Evolutionary conservation across 2,113 vertebrate species (phyloP).

Genomic region (Podocnemis expansa): DNA sequence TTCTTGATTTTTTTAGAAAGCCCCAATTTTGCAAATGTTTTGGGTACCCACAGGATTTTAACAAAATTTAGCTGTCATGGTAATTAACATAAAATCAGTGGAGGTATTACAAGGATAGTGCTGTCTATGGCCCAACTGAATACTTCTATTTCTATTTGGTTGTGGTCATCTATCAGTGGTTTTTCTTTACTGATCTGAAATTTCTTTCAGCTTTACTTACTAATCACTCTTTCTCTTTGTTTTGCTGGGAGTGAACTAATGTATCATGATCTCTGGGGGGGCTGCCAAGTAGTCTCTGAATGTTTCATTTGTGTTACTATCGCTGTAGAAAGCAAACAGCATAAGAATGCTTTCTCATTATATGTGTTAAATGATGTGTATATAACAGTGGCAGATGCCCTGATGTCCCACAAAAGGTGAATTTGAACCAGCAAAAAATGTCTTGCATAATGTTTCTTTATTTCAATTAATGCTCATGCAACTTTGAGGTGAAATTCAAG

Average conservation of each 20-base stretch:
- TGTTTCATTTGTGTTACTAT: background rate
- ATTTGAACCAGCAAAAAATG: background rate
- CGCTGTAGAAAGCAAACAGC: background rate
- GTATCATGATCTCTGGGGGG: background rate
- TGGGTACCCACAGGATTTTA: background rate
- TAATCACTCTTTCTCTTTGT: background rate
- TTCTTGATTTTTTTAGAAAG: background rate
- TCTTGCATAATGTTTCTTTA: background rate
- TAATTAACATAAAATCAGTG: background rate
- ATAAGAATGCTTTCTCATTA: background rate
- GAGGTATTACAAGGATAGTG: background rate
- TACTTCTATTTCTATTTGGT: background rate
- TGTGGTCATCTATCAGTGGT: background rate
- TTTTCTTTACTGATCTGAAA: background rate
- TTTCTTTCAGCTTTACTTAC: background rate
- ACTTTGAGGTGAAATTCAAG: background rate
- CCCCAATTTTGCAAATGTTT: background rate
- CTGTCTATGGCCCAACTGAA: background rate
- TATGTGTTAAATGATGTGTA: background rate
- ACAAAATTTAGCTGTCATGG: background rate
- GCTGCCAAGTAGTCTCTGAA: constrained; percentile 4
- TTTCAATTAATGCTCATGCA: background rate
- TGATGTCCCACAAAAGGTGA: background rate
- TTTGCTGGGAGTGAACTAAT: background rate
- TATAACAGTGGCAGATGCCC: background rate